Percentiles rank a stretch among this genome's conserved stretches.
phyloP scores from a whole-genome alignment of 2,888 invertebrate species.

The Metellina segmentata region DNA sequence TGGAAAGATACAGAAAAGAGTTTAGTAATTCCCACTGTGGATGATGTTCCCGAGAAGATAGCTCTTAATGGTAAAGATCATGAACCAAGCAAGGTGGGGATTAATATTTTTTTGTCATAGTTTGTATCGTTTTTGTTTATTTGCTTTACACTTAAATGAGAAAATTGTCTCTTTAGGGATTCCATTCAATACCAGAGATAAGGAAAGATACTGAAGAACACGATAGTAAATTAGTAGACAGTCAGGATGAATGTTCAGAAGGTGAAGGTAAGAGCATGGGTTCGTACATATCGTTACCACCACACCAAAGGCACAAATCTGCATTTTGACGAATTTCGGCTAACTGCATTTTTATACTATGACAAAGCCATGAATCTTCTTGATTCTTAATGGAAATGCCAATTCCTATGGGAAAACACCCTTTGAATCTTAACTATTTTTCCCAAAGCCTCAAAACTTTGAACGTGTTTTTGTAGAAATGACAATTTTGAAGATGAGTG shows the following conservation, averaged over 20 bases:
- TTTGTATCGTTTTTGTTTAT: neutral
- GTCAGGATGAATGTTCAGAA: constrained; percentile 63
- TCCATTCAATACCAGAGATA: constrained; percentile 62
- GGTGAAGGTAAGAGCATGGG: constrained; percentile 34
- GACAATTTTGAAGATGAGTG: no score
- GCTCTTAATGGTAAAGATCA: constrained; percentile 41
- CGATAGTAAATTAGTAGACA: constrained; percentile 42
- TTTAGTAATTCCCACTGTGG: constrained; percentile 55
- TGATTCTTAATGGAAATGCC: neutral
- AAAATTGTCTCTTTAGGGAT: neutral
- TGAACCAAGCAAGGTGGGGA: constrained; percentile 45
- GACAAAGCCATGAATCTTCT: no score
- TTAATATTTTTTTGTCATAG: neutral
- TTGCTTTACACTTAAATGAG: neutral
- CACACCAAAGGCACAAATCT: no score
- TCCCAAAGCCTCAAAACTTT: neutral
- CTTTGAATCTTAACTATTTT: neutral
- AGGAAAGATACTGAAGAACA: constrained; percentile 29
- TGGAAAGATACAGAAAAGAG: constrained; percentile 86
- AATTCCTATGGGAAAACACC: no score
- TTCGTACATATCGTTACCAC: neutral
- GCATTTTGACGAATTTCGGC: no score
- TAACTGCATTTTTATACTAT: no score
- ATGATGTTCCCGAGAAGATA: constrained; percentile 37
- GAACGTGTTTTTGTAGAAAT: neutral